Evolutionary conservation across 1,140 invertebrate species (phyloP), one percentile per base, ranked within the genome.

Genomic region (Nautilus pompilius): DNA sequence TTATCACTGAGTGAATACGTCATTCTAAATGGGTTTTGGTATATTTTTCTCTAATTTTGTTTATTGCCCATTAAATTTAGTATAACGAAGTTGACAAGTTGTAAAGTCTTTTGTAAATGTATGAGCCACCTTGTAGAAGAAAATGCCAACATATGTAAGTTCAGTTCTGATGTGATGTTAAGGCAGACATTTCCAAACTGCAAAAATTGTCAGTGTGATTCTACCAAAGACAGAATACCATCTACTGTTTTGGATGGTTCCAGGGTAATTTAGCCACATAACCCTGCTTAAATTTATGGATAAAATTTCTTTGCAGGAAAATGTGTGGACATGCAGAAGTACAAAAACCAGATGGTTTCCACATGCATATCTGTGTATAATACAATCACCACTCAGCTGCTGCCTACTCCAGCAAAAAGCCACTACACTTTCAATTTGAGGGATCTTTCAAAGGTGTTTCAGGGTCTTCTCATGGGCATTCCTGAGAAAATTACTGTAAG

Each of bases 291-390:
- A n/a, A n/a, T n/a, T 28, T 22, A 54, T 54, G 24, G 24, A 17
- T 51, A 24, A 13, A 22, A 54, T 54, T 54, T 20, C 17, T 2
- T 58, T 65, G 26, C 67, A 79, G 77, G 55, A 48, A 62, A 63
- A 45, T 69, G 60, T 29, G 57, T 67, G 13, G 67, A 62, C 22
- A 54, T 76, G 32, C 53, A 57, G 74, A 83, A 57, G 73, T 84
- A 68, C 65, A 66, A 70, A 49, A 76, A 83, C 0, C 74, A 84
- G 0, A 77, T 90, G 62, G 80, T 91, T 0, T 78, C 82, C 3
- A 85, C 86, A 0, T 89, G 87, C 8, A 82, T 91, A 2, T 75
- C 84, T 3, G 83, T 91, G 22, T 91, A 89, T 73, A 82, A 80
- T 36, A 87, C 83, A 0, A 85, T 90, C 66, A 83, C 84, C 60